Base-by-base conservation (phyloP, 1,140 invertebrate genomes). In the Heliothis subflexa region DNA sequence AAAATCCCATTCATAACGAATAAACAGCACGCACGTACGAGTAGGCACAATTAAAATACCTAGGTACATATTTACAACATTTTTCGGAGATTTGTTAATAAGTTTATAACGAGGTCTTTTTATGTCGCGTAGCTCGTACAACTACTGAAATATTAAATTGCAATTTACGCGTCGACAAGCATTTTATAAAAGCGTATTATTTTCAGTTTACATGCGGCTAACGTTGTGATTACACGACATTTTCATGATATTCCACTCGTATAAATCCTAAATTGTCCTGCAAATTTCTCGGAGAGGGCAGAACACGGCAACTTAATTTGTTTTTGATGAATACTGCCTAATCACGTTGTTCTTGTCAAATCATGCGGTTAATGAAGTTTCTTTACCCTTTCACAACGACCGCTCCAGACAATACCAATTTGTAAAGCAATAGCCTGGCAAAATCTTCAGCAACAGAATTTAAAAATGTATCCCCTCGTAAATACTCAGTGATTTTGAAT, bases 341-440 rank as follows among this genome's bases (percentile, higher is more conserved):
- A 87, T 89, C 85, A 87, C 72, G 82, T 80, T 85, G 83, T 87
- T 90, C 84, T 86, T 91, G 91, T 88, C 87, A 90, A 91, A 91
- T 91, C 91, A 92, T 88, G 84, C 87, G 84, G 84, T 77, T 92
- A 90, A 92, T 91, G 89, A 91, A 91, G 75, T 83, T 84, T 83
- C 79, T 77, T 80, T 78, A 62, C 54, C 78, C 82, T 62, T 80
- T 81, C 59, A 66, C 54, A 61, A 47, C 59, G n/a, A 64, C 61
- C 25, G 40, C 18, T 40, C 47, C 28, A 18, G 47, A 12, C 45
- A 40, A 16, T 25, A 7, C 33, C 33, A 40, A 40, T 40, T 40
- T 40, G 33, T 40, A 40, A 61, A 74, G 55, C 18, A 21, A 47
- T 40, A 49, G 54, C 40, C 33, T 45, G 12, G 21, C 12, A 74